Evolutionary conservation across 2,888 invertebrate genomes (phyloP).

Genomic region (Sclerodermus sp.): DNA sequence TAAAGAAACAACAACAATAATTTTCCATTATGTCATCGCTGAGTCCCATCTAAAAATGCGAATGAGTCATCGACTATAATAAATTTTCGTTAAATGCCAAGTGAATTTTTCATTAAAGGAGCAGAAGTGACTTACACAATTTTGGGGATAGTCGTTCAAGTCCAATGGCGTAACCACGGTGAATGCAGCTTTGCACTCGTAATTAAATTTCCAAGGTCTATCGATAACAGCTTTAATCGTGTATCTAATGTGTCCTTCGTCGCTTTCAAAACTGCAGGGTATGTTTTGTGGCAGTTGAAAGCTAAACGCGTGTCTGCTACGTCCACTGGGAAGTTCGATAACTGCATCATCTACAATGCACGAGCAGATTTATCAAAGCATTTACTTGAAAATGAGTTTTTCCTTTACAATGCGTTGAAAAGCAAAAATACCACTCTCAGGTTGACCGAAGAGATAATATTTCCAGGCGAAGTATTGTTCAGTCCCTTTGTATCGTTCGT

Average conservation of each 20-base stretch:
- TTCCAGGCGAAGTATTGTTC: no score
- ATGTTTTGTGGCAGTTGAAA: constrained; percentile 72
- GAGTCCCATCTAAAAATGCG: neutral
- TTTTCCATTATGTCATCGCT: neutral
- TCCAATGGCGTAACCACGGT: constrained; percentile 78
- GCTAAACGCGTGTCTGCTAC: constrained; percentile 69
- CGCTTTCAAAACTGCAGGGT: constrained; percentile 73
- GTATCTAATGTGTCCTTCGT: constrained; percentile 75
- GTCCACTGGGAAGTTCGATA: no score
- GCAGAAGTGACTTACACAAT: constrained; percentile 68
- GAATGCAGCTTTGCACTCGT: constrained; percentile 75
- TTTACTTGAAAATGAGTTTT: no score
- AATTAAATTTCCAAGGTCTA: constrained; percentile 79
- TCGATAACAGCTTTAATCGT: constrained; percentile 75
- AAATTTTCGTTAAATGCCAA: no score
- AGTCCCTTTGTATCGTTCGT: no score
- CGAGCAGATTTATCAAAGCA: no score
- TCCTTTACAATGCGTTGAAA: no score
- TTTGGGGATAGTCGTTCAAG: constrained; percentile 64
- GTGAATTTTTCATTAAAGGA: no score
- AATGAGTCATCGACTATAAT: no score
- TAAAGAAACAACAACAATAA: neutral
- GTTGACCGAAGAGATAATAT: no score
- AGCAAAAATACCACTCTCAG: no score
- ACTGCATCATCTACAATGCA: no score